These are phyloP conservation scores for Sycophaga agraensis DNA, from an alignment of 1,140 invertebrate species.

Conservation along the genomic window DNA sequence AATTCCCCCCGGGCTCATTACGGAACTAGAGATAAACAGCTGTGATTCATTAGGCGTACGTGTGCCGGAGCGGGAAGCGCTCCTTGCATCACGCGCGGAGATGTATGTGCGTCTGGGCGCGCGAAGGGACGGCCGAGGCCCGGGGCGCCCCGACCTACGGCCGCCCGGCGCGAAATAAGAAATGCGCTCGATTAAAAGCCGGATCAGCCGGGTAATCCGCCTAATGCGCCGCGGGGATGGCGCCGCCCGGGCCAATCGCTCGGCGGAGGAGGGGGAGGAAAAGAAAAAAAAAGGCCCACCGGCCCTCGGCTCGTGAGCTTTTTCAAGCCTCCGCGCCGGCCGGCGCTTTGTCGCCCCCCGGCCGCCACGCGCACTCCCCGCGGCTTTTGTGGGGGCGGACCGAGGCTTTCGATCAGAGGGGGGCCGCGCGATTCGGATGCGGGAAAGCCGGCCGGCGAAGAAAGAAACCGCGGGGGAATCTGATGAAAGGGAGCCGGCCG, in stretches of 20 bases:
- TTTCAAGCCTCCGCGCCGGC: not conserved
- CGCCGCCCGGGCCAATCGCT: not conserved
- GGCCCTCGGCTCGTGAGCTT: conserved; percentile 18
- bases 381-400: too few species aligned
- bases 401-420: not conserved
- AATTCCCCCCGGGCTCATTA: too few species aligned
- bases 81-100: too few species aligned
- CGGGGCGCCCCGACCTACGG: not conserved
- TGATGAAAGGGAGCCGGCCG: conserved; percentile 5
- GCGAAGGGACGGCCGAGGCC: not conserved
- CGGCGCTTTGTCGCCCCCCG: too few species aligned
- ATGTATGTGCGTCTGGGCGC: too few species aligned
- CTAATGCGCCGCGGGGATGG: conserved; percentile 15
- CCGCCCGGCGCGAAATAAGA: too few species aligned
- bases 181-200: conserved; percentile 20
- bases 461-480: too few species aligned
- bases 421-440: not conserved
- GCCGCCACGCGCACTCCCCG: too few species aligned
- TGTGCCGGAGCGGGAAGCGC: too few species aligned
- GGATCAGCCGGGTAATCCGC: conserved; percentile 18
- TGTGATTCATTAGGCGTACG: too few species aligned
- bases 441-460: not conserved
- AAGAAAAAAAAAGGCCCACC: too few species aligned
- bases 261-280: conserved; percentile 1
- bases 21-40: too few species aligned